A percentile compares a stretch with the other conserved stretches of the same genome.
Conservation (phyloP, 2,113 vertebrate species). For the Ptyas mucosa region DNA sequence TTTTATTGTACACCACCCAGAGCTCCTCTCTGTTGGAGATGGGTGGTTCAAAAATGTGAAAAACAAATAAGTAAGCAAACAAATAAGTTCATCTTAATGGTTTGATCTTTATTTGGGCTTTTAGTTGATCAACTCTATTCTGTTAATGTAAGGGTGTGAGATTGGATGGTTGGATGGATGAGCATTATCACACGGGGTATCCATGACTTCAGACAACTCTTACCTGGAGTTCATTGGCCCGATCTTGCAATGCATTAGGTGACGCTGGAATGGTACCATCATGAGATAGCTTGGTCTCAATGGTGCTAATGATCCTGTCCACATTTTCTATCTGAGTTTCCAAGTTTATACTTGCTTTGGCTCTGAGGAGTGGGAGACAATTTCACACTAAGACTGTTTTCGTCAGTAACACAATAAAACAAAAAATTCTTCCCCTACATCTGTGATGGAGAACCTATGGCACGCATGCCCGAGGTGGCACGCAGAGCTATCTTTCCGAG, state of each 20-base stretch:
- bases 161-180: background rate
- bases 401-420: background rate
- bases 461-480: no score
- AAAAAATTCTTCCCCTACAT: background rate
- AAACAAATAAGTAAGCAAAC: background rate
- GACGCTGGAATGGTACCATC: slow-evolving; percentile 74
- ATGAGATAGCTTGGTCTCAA: slow-evolving; percentile 80
- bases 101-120: background rate
- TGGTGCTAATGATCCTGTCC: slow-evolving; percentile 76
- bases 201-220: slow-evolving; percentile 10
- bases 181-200: background rate
- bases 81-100: background rate
- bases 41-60: background rate
- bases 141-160: background rate
- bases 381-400: background rate
- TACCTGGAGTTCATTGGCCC: slow-evolving; percentile 78
- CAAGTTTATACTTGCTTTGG: slow-evolving; percentile 83
- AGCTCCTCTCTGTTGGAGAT: background rate
- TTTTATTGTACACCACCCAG: background rate
- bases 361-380: slow-evolving; percentile 64
- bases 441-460: no score
- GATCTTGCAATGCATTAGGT: slow-evolving; percentile 74
- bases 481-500: no score
- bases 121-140: background rate
- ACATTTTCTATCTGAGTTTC: slow-evolving; percentile 83